phyloP scores from a whole-genome alignment of 2,888 invertebrate genomes.

The Eristalis intricaria region DNA sequence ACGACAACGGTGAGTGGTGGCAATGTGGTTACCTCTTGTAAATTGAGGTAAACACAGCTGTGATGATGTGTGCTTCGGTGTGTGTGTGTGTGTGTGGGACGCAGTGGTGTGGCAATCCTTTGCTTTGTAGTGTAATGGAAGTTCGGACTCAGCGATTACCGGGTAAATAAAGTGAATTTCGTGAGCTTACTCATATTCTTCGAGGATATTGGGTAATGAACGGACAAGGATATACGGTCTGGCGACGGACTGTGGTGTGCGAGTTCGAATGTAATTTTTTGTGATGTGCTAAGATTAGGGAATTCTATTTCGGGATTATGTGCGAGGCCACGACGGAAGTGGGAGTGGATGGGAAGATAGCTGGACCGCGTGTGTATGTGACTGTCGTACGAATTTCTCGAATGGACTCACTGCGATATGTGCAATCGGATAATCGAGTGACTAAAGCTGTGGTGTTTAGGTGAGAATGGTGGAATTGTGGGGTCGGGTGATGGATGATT shows the following conservation, averaged over 20 bases:
- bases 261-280: constrained; percentile 41
- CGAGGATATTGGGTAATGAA: constrained; percentile 62
- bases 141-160: constrained; percentile 66
- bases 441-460: no score
- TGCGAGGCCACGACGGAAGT: no score
- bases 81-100: background rate
- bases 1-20: background rate
- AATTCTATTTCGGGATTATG: constrained; percentile 38
- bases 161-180: constrained; percentile 71
- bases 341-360: background rate
- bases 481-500: no score
- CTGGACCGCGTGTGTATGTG: no score
- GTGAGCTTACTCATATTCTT: constrained; percentile 67
- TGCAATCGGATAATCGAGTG: no score
- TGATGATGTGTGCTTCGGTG: constrained; percentile 3
- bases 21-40: constrained; percentile 67
- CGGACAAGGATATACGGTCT: constrained; percentile 29
- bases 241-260: background rate
- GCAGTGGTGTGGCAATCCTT: constrained; percentile 3
- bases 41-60: constrained; percentile 59
- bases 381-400: no score
- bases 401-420: no score
- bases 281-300: constrained; percentile 47
- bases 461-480: no score
- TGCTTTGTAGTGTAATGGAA: constrained; percentile 63